Evolutionary conservation across 2,888 invertebrate species (phyloP), one percentile per base, ranked within the genome.

Genomic region (Euplexia lucipara): DNA sequence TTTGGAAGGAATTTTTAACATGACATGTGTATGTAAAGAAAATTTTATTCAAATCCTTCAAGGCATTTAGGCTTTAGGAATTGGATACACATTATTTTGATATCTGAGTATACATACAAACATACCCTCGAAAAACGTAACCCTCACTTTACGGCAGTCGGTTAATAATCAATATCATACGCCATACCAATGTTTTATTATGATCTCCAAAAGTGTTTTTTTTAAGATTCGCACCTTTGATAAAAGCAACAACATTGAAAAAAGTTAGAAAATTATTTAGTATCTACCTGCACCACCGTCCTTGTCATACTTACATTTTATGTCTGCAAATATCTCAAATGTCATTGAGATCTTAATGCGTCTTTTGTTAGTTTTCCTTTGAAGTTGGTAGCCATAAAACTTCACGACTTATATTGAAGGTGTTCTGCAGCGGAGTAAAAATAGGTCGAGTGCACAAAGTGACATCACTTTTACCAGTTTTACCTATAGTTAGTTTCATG

Each of bases 331-430:
- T 57, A 72, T 66, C 60, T 66, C 32, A 44, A 70, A 76, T 51
- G 60, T 34, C 54, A 76, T 66, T 66, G 77, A 76, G 44, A 76
- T 53, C 18, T 66, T 74, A 71, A 76, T 66, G 77, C 56, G n/a
- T 71, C 77, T 76, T 74, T 74, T 76, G 74, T 66, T 54, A 60
- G 56, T 71, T 75, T 58, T 42, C 52, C 70, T 62, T 69, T 62
- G 51, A 71, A 49, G 59, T 66, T 41, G 9, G 16, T 20, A 47
- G 10, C 35, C 47, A 66, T 74, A 74, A 76, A 76, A 74, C 37
- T 71, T 66, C 66, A 60, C 32, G 34, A 62, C 56, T 57, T 52
- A 2, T 37, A 48, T 66, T 70, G 60, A 76, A 74, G 77, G 74
- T 74, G 42, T 18, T 52, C 20, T n/a, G 18, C 16, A 56, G 26